Percentiles rank a stretch among this genome's conserved stretches.
phyloP scores from a whole-genome alignment of 2,888 invertebrate genomes.

The Archips crataeganus region DNA sequence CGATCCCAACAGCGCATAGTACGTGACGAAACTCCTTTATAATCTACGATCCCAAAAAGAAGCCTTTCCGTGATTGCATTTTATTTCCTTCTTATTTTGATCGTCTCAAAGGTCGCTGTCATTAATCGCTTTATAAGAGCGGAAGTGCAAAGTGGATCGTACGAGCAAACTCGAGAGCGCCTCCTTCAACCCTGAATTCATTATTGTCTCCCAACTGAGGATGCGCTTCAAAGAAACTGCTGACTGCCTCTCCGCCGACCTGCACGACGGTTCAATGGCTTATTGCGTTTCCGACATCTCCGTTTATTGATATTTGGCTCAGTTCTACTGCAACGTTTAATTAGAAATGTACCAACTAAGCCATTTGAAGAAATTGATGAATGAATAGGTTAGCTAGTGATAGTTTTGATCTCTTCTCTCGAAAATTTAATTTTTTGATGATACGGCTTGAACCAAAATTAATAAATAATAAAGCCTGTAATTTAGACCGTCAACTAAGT shows the following conservation, averaged over 20 bases:
- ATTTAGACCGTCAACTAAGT: no score
- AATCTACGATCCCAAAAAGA: conserved; percentile 42
- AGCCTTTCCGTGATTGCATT: conserved; percentile 66
- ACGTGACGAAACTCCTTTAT: conserved; percentile 45
- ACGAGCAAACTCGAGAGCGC: conserved; percentile 67
- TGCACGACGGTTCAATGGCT: conserved; percentile 66
- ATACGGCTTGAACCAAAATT: no score
- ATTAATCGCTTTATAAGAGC: conserved; percentile 80
- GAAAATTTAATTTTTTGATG: no score
- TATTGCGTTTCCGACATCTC: conserved; percentile 72
- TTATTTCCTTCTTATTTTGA: conserved; percentile 72
- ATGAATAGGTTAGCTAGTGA: no score
- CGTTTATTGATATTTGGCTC: conserved; percentile 63
- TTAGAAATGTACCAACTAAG: neutral
- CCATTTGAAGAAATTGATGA: no score
- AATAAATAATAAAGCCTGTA: no score
- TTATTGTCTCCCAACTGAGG: conserved; percentile 77
- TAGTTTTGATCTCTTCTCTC: no score
- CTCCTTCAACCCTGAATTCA: conserved; percentile 74
- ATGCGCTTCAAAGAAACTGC: conserved; percentile 82
- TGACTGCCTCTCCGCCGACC: conserved; percentile 69
- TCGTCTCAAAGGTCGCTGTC: conserved; percentile 73
- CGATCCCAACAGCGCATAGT: conserved; percentile 39
- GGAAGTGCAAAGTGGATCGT: conserved; percentile 79
- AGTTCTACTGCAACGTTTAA: conserved; percentile 42